A percentile compares a stretch with the other conserved stretches of the same genome.
Conservation (phyloP, 2,888 invertebrate genomes). For the Diaperis boleti region DNA sequence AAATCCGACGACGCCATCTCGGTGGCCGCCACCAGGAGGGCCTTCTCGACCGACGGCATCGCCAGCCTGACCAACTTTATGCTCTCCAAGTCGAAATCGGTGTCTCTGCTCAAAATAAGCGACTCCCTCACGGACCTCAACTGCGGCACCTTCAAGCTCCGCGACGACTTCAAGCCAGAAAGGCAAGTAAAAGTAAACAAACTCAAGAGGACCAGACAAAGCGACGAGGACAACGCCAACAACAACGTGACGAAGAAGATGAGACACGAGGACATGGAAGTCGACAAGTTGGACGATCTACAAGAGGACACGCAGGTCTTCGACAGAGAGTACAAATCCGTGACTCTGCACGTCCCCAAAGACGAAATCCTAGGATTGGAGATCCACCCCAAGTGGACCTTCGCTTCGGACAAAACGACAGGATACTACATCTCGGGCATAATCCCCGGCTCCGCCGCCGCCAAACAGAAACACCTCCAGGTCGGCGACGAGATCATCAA, state of each 20-base stretch:
- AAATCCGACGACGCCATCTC: constrained; percentile 63
- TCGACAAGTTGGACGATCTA: not conserved
- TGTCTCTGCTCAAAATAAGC: constrained; percentile 66
- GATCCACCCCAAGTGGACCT: constrained; percentile 50
- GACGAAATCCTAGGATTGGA: constrained; percentile 55
- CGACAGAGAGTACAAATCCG: constrained; percentile 59
- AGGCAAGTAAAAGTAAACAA: constrained; percentile 36
- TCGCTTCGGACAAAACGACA: constrained; percentile 40
- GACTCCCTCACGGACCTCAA: constrained; percentile 70
- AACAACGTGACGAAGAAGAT: constrained; percentile 7
- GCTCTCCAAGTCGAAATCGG: constrained; percentile 54
- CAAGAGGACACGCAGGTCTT: too few relatives aligned
- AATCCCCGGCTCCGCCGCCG: constrained; percentile 67
- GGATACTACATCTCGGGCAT: constrained; percentile 68
- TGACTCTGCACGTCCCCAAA: constrained; percentile 53
- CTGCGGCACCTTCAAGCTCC: constrained; percentile 58
- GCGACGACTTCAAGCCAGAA: constrained; percentile 50
- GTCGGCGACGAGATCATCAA: constrained; percentile 92
- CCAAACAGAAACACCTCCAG: constrained; percentile 78
- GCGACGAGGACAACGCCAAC: not conserved
- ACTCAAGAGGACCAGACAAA: constrained; percentile 8
- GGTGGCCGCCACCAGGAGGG: constrained; percentile 50
- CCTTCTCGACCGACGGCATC: constrained; percentile 59
- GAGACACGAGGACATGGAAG: constrained; percentile 2
- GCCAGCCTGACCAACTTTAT: constrained; percentile 60